These are phyloP conservation scores for Oplegnathus fasciatus DNA, from an alignment of 2,113 vertebrate genomes.

Conservation along the genomic window DNA sequence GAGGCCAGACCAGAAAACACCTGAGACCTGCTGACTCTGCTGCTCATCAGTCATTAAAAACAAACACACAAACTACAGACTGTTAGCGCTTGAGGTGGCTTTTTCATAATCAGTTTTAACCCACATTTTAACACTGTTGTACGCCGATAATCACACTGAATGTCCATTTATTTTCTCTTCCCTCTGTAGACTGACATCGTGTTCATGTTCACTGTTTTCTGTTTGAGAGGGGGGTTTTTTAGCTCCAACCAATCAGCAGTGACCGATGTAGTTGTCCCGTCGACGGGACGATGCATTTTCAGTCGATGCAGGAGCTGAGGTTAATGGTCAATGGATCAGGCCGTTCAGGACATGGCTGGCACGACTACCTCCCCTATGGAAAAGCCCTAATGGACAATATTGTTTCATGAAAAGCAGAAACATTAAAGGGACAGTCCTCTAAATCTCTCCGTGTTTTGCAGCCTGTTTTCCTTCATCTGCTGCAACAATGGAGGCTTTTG, in stretches of 20 bases:
- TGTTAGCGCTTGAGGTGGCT: background rate
- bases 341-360: background rate
- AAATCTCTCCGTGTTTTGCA: slow-evolving; percentile 22
- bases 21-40: slow-evolving; percentile 26
- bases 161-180: background rate
- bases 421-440: slow-evolving; percentile 44
- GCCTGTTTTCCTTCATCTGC: slow-evolving; percentile 44
- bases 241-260: no score
- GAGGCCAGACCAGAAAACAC: background rate
- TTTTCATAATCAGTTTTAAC: no score
- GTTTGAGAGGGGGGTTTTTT: background rate
- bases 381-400: slow-evolving; percentile 8
- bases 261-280: no score
- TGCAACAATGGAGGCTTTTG: slow-evolving; percentile 52
- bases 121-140: background rate
- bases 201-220: background rate
- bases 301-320: no score
- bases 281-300: no score
- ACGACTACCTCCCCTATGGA: background rate
- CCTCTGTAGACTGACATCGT: background rate
- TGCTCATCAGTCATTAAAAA: background rate
- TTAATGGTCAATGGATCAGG: no score
- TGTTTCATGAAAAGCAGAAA: slow-evolving; percentile 16
- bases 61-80: background rate
- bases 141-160: background rate